A percentile compares a stretch with the other conserved stretches of the same genome.
Evolutionary conservation across 2,113 vertebrate species (phyloP).

Genomic region (Alexandromys fortis): DNA sequence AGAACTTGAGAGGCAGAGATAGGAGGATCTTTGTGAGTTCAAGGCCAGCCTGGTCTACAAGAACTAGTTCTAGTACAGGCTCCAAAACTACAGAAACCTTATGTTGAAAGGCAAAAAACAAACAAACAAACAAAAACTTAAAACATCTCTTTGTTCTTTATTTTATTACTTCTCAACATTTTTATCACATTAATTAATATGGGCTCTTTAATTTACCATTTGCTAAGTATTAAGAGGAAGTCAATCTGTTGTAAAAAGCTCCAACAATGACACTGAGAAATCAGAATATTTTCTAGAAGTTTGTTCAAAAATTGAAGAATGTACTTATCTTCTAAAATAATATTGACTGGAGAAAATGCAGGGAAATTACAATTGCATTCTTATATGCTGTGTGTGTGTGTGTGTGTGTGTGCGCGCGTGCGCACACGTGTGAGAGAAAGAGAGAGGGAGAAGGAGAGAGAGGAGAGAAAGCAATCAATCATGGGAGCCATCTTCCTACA

Average conservation of each 20-base stretch:
- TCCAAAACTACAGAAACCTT: too few relatives aligned
- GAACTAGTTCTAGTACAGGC: too few relatives aligned
- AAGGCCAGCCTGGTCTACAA: too few relatives aligned
- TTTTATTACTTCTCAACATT: conserved; percentile 37
- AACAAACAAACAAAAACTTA: too few relatives aligned
- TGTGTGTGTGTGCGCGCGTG: neutral
- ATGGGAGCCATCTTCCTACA: neutral
- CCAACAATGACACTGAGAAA: neutral
- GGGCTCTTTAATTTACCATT: neutral
- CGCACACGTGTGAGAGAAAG: neutral
- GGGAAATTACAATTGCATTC: neutral
- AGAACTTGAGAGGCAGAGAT: too few relatives aligned
- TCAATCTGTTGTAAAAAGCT: neutral
- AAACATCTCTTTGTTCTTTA: conserved; percentile 15
- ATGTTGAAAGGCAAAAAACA: too few relatives aligned
- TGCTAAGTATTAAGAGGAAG: conserved; percentile 5
- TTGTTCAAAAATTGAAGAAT: conserved; percentile 22
- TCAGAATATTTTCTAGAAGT: neutral
- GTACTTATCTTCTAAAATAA: neutral
- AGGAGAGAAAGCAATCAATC: neutral
- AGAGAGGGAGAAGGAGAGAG: neutral
- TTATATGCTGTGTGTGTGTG: neutral
- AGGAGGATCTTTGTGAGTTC: too few relatives aligned
- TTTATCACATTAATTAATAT: conserved; percentile 13
- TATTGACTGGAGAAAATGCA: neutral